Evolutionary conservation across 2,888 invertebrate species (phyloP).

Genomic region (Dynastes maya): DNA sequence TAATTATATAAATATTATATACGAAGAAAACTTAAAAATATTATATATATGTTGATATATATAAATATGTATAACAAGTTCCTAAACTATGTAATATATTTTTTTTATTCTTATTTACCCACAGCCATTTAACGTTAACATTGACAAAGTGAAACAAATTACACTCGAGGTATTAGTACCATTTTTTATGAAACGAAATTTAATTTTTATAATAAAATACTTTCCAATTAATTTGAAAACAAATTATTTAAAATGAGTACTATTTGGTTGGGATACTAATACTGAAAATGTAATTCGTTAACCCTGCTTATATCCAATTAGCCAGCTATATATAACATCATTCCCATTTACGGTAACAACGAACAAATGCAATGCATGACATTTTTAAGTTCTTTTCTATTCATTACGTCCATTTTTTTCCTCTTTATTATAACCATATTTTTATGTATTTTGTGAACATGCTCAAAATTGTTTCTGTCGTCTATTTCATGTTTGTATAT

Average conservation of each 20-base stretch:
- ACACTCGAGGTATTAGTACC: conserved; percentile 33
- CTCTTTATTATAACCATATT: neutral
- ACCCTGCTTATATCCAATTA: conserved; percentile 43
- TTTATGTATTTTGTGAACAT: conserved; percentile 14
- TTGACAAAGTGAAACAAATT: conserved; percentile 50
- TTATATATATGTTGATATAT: conserved; percentile 46
- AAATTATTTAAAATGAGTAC: no score
- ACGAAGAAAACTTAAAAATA: conserved; percentile 54
- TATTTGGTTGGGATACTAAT: neutral
- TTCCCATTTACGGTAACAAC: conserved; percentile 43
- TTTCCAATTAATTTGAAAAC: neutral
- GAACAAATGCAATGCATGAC: conserved; percentile 42
- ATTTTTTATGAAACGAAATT: neutral
- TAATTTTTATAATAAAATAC: no score
- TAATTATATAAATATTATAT: conserved; percentile 51
- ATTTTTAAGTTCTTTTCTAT: conserved; percentile 41
- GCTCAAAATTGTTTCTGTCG: neutral
- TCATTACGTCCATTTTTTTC: conserved; percentile 42
- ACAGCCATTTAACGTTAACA: conserved; percentile 49
- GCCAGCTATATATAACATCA: conserved; percentile 44
- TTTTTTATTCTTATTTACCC: conserved; percentile 49
- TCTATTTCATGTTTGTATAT: conserved; percentile 18
- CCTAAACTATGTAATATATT: conserved; percentile 44
- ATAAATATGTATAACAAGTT: conserved; percentile 48
- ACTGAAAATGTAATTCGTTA: conserved; percentile 27